Evolutionary conservation across 2,797 vertebrate genomes (phyloP).

Genomic region (Erpetoichthys calabaricus): DNA sequence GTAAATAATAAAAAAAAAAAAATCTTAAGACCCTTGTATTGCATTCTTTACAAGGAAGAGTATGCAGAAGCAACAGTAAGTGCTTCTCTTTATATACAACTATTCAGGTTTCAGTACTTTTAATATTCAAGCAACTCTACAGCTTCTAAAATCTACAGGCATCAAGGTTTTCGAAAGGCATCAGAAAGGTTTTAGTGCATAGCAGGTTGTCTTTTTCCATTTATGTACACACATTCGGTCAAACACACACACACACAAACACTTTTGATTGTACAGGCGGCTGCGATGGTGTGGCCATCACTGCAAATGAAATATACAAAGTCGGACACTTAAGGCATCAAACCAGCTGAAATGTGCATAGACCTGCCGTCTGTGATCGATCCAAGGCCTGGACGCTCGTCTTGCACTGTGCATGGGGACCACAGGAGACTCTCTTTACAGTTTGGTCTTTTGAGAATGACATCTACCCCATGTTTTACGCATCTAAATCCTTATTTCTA

Average conservation of each 20-base stretch:
- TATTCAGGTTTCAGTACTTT: slow-evolving; percentile 38
- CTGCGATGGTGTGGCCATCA: slow-evolving; percentile 3
- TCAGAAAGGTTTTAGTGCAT: slow-evolving; percentile 83
- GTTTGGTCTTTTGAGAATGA: too few species aligned
- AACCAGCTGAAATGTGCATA: too few species aligned
- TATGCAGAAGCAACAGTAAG: slow-evolving; percentile 35
- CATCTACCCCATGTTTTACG: too few species aligned
- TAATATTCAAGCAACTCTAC: slow-evolving; percentile 42
- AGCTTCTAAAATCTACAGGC: slow-evolving; percentile 74
- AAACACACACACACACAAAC: too few species aligned
- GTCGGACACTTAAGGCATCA: too few species aligned
- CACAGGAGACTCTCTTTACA: too few species aligned
- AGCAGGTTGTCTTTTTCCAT: slow-evolving; percentile 43
- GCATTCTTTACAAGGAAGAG: slow-evolving; percentile 62
- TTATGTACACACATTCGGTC: slow-evolving; percentile 15
- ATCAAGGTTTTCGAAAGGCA: slow-evolving; percentile 88
- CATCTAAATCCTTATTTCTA: too few species aligned
- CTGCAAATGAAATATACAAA: too few species aligned
- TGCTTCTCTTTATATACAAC: slow-evolving; percentile 40
- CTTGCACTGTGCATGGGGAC: too few species aligned
- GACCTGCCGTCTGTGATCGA: too few species aligned
- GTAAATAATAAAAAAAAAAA: slow-evolving; percentile 32
- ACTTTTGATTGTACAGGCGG: slow-evolving; percentile 48
- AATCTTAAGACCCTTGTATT: slow-evolving; percentile 51
- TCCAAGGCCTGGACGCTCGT: too few species aligned